phyloP scores from a whole-genome alignment of 2,113 vertebrate species.

The Daphoenositta chrysoptera region DNA sequence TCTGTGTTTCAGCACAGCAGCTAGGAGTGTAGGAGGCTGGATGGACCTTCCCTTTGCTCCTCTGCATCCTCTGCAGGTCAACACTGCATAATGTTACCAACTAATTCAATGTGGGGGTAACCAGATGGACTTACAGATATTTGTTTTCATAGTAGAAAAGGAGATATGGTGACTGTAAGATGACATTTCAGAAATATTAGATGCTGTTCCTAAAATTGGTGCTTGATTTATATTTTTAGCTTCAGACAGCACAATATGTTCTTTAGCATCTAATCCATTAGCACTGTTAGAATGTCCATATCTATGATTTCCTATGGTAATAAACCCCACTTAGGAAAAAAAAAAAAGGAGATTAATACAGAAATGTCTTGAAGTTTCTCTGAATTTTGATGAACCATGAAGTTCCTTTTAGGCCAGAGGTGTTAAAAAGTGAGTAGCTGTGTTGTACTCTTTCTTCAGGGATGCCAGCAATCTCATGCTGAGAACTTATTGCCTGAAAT shows the following conservation, averaged over 20 bases:
- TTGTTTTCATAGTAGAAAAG: neutral
- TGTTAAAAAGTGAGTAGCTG: neutral
- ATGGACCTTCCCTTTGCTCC: neutral
- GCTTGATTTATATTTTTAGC: neutral
- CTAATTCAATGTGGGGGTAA: neutral
- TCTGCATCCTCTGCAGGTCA: neutral
- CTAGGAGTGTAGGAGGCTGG: neutral
- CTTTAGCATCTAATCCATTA: neutral
- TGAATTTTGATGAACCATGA: neutral
- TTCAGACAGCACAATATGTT: neutral
- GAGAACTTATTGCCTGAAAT: neutral
- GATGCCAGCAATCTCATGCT: neutral
- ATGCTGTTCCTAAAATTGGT: neutral
- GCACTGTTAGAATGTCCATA: neutral
- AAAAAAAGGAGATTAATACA: neutral
- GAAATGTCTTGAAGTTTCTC: neutral
- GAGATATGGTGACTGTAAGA: neutral
- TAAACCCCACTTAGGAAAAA: neutral
- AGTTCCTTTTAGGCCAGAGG: neutral
- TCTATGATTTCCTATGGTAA: neutral
- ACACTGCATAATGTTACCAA: neutral
- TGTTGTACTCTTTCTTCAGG: neutral
- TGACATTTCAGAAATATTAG: neutral
- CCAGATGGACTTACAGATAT: neutral
- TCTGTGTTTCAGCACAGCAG: neutral